Percentiles rank a stretch among this genome's conserved stretches.
phyloP scores from a whole-genome alignment of 2,113 vertebrate species.

The Antennarius striatus region DNA sequence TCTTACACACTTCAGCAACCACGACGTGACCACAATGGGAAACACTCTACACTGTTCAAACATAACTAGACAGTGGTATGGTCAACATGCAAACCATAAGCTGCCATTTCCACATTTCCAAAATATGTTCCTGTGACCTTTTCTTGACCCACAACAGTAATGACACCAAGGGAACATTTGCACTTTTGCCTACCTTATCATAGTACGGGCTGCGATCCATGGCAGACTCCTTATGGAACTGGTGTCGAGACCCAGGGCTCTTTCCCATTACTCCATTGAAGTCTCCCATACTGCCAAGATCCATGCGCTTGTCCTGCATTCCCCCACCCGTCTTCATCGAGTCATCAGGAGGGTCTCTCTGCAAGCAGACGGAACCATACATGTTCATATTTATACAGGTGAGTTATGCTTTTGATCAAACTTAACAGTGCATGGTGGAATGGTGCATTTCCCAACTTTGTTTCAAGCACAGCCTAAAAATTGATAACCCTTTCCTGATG shows the following conservation, averaged over 20 bases:
- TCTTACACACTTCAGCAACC: background rate
- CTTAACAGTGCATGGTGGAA: no score
- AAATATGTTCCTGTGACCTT: background rate
- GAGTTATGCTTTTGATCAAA: no score
- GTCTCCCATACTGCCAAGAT: slow-evolving; percentile 88
- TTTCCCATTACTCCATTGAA: slow-evolving; percentile 90
- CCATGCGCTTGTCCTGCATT: slow-evolving; percentile 91
- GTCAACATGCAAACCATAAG: background rate
- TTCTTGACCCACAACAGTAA: background rate
- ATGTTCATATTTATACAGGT: no score
- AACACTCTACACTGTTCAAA: background rate
- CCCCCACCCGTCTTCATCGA: slow-evolving; percentile 87
- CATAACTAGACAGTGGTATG: background rate
- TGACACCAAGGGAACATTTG: background rate
- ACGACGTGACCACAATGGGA: background rate
- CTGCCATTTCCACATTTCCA: background rate
- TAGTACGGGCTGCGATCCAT: slow-evolving; percentile 93
- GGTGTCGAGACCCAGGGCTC: slow-evolving; percentile 86
- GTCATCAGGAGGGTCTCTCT: slow-evolving; percentile 96
- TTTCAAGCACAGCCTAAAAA: background rate
- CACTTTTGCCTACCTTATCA: slow-evolving; percentile 75
- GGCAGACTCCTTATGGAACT: slow-evolving; percentile 92
- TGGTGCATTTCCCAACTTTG: background rate
- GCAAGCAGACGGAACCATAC: slow-evolving; percentile 37
- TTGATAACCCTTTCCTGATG: no score